Base-by-base conservation (phyloP, 2,888 invertebrate species). In the Andricus curvator region DNA sequence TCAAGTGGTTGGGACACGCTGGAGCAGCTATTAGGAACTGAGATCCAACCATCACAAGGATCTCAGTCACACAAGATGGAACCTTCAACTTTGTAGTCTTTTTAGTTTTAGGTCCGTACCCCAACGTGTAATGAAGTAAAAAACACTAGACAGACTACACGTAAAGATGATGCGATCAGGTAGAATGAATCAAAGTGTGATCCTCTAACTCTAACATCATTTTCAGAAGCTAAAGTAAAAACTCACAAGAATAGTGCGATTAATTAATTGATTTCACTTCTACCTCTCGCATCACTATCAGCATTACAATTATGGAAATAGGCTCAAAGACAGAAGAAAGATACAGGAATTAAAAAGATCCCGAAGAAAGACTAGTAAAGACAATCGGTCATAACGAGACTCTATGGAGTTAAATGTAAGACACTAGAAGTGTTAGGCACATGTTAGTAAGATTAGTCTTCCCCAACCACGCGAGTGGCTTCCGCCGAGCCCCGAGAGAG, bases 401-500 rank as follows among this genome's bases (percentile, higher is more conserved):
- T 51, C 51, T 74, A 41, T 67, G 48, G 51, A 74, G 70, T 74
- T 74, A 74, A 29, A 25, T 56, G n/a, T 48, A 56, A 56, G 33
- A 74, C 33, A 56, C 51, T 67, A 37, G 62, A 48, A 70, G 82
- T 85, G 89, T 91, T 91, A 91, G 86, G 88, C 89, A 84, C 84
- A 84, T 88, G 91, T 92, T 92, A 92, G 91, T 89, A 83, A 84
- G 78, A 88, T 92, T 92, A 92, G 89, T 88, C 84, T 87, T 89
- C 88, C 90, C 91, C 90, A 91, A 91, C 90, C 91, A 92, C 91
- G 90, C 90, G 90, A 89, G 90, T 91, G 91, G 91, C 92, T 91
- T 90, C 92, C 92, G 92, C 92, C 92, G 92, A 92, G 92, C 92
- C 92, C 92, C 92, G 91, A 92, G 92, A 74, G 56, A 92, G 56